Evolutionary conservation across 2,113 vertebrate species (phyloP).

Genomic region (Pachycephala philippinensis): DNA sequence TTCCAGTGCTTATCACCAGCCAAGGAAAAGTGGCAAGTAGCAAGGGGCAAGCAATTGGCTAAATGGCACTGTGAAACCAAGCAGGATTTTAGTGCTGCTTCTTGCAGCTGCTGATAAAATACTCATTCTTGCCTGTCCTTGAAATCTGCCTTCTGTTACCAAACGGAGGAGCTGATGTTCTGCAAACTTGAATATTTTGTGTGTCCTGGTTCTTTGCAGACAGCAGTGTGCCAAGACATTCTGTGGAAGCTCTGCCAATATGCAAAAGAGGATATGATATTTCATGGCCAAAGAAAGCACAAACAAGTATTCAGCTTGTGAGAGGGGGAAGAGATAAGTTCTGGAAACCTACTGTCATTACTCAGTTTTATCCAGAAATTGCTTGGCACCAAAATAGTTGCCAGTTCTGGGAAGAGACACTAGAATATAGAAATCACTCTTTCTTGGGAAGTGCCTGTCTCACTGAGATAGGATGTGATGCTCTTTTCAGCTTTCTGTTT

Average conservation of each 20-base stretch:
- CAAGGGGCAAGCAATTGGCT: background rate
- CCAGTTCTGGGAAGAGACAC: background rate
- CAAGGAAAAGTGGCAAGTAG: background rate
- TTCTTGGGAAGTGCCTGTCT: background rate
- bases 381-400: background rate
- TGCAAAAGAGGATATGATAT: background rate
- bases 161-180: conserved; percentile 55
- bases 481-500: background rate
- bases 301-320: background rate
- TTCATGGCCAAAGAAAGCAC: background rate
- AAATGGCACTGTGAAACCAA: background rate
- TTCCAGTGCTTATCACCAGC: background rate
- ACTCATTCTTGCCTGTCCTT: background rate
- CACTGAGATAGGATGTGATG: background rate
- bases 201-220: background rate
- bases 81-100: background rate
- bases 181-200: background rate
- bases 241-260: background rate
- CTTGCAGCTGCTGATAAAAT: background rate
- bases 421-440: background rate
- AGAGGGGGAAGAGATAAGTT: background rate
- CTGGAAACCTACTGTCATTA: background rate
- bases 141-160: conserved; percentile 15
- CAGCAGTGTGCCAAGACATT: background rate
- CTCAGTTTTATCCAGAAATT: background rate